A percentile compares a stretch with the other conserved stretches of the same genome.
These are phyloP conservation scores for Drosophila nannoptera DNA, from an alignment of 1,140 invertebrate genomes.

Conservation along the genomic window DNA sequence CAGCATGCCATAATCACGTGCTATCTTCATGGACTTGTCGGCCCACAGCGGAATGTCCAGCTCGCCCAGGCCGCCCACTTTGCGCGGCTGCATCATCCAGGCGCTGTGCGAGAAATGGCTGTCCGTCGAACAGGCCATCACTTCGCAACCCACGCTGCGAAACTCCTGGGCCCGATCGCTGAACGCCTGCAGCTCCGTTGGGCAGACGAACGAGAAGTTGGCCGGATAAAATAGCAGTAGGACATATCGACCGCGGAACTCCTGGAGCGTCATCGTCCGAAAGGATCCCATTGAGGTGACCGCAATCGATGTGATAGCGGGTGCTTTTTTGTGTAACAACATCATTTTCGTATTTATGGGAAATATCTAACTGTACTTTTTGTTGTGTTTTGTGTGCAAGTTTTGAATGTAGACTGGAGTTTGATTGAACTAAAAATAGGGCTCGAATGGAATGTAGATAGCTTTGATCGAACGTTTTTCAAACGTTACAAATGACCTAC, in stretches of 20 bases:
- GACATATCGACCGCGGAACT: constrained; percentile 96
- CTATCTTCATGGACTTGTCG: constrained; percentile 93
- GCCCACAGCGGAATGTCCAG: constrained; percentile 97
- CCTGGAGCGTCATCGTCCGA: constrained; percentile 89
- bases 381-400: background rate
- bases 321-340: constrained; percentile 81
- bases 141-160: constrained; percentile 88
- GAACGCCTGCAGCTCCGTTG: constrained; percentile 96
- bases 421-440: background rate
- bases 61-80: constrained; percentile 94
- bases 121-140: constrained; percentile 93
- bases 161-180: constrained; percentile 92
- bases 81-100: constrained; percentile 95
- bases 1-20: constrained; percentile 93
- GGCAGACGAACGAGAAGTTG: constrained; percentile 97
- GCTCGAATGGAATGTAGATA: background rate
- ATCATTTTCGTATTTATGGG: background rate
- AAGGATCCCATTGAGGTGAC: constrained; percentile 94
- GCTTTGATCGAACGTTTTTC: background rate
- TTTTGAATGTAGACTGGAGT: background rate
- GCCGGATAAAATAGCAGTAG: constrained; percentile 98
- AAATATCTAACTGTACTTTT: background rate
- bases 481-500: background rate
- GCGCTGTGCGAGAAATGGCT: constrained; percentile 94
- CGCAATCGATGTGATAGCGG: constrained; percentile 87